Base-by-base conservation (phyloP, 2,888 invertebrate genomes). In the Platynereis dumerilii region DNA sequence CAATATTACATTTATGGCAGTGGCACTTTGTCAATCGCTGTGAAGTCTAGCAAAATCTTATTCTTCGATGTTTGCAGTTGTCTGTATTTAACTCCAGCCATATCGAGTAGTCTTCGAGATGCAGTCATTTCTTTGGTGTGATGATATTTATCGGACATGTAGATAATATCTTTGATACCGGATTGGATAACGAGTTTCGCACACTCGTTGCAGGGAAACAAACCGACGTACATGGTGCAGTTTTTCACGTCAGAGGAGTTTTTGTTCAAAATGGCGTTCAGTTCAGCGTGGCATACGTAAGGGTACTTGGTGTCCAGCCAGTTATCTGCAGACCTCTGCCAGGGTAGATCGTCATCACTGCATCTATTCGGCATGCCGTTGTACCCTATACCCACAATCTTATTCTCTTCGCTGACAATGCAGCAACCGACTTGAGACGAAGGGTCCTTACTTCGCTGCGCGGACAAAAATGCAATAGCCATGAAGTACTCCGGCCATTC, bases 181-280 rank as follows among this genome's bases (percentile, higher is more conserved):
- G 94, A 90, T 80, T 99, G 98, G 74, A 98, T 94, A 39, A 99
- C 94, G 39, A 96, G 87, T 84, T 99, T 99, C 0, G 97, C 93
- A 86, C 98, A 99, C 84, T 97, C 96, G 80, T 97, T 96, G 83
- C 98, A 99, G 0, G 98, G 98, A 83, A 97, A 98, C 22, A 96
- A 85, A 0, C 91, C 91, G 0, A 95, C 93, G 80, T 94, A 99
- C 0, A 99, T 89, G 0, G 88, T 89, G 78, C 94, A 94, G 70
- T 90, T 88, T 73, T 89, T 89, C 0, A 96, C 87, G 85, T 91
- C 90, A 0, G 89, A 87, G 0, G 89, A 87, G 81, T 94, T 95
- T 82, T 91, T 94, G 83, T 98, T 98, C 20, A 97, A 78, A 71
- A 99, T 92, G 0, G 98, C 98, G 86, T 99, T 99, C 86, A 96